phyloP scores from a whole-genome alignment of 2,113 vertebrate species.

The Myiopsitta monachus region DNA sequence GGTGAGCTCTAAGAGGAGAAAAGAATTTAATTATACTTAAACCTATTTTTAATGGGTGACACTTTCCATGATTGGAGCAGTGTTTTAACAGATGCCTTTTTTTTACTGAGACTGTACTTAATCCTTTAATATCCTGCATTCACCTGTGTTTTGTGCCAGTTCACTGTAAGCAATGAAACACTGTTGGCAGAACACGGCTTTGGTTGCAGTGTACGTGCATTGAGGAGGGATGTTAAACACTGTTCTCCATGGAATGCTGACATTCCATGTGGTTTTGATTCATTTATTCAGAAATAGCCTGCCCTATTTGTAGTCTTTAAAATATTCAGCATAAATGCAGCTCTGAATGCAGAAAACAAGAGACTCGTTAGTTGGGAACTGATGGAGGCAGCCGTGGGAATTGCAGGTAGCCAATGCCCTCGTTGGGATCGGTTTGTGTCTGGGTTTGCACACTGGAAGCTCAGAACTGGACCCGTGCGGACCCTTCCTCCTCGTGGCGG shows the following conservation, averaged over 20 bases:
- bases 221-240: not conserved
- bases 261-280: not conserved
- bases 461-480: not conserved
- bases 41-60: not conserved
- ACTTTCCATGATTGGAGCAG: not conserved
- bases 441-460: not conserved
- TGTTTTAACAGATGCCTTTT: not conserved
- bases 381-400: not conserved
- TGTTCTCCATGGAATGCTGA: not conserved
- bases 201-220: accelerated
- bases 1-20: not conserved
- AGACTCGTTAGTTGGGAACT: accelerated
- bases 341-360: not conserved
- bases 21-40: not conserved
- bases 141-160: accelerated
- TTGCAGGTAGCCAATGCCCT: accelerated
- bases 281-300: not conserved
- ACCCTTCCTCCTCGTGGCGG: not conserved
- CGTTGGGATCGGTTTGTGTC: accelerated
- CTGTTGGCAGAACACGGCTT: not conserved
- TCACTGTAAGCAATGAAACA: not conserved
- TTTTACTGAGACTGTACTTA: not conserved
- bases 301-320: not conserved
- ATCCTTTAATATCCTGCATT: not conserved
- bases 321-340: not conserved